These are phyloP conservation scores for Nomada flava DNA, from an alignment of 2,888 invertebrate species.

Conservation along the genomic window DNA sequence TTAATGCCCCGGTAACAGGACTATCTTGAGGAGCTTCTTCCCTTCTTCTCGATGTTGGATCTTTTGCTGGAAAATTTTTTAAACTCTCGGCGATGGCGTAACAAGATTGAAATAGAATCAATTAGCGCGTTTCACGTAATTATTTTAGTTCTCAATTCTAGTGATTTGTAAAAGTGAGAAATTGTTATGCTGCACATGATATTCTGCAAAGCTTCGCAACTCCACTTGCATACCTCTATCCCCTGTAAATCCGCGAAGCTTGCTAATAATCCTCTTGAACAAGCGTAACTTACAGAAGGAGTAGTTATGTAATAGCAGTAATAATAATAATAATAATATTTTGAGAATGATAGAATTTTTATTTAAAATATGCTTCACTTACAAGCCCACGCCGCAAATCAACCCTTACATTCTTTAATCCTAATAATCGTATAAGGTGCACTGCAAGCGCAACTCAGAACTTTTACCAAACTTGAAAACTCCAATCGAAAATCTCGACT, in stretches of 20 bases:
- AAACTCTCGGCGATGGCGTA: slow-evolving; percentile 2
- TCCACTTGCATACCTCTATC: no score
- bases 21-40: slow-evolving; percentile 45
- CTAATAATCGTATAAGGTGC: not conserved
- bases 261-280: no score
- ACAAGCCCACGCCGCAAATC: no score
- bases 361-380: not conserved
- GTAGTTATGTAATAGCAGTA: no score
- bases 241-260: no score
- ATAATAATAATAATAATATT: not conserved
- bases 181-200: no score
- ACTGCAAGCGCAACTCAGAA: slow-evolving; percentile 3
- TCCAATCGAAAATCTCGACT: slow-evolving; percentile 39
- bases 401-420: slow-evolving; percentile 7
- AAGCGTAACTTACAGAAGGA: no score
- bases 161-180: no score
- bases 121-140: not conserved
- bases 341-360: not conserved
- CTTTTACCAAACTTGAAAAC: slow-evolving; percentile 40
- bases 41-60: slow-evolving; percentile 50
- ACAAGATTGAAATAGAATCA: slow-evolving; percentile 16
- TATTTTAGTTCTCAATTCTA: not conserved
- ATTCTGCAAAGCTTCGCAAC: no score
- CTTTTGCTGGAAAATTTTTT: slow-evolving; percentile 16
- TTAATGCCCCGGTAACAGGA: slow-evolving; percentile 75